phyloP scores from a whole-genome alignment of 2,888 invertebrate species.

The Hirtodrosophila cameraria region DNA sequence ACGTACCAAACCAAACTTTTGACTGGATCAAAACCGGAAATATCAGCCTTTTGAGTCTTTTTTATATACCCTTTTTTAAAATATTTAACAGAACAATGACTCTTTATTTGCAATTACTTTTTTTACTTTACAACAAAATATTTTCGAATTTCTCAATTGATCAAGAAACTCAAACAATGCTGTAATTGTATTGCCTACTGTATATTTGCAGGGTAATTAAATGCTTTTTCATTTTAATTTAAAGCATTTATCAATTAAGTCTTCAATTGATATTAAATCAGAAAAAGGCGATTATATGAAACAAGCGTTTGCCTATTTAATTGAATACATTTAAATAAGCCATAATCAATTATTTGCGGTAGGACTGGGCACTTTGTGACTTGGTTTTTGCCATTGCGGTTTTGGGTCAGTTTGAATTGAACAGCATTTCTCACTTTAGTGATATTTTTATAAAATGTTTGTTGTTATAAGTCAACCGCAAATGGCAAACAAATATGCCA shows the following conservation, averaged over 20 bases:
- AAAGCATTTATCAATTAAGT: conserved; percentile 36
- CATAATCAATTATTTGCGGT: conserved; percentile 42
- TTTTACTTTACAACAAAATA: too few species aligned
- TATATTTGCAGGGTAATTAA: conserved; percentile 14
- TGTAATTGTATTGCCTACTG: too few species aligned
- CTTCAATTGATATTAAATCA: conserved; percentile 44
- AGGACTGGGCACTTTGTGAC: not conserved
- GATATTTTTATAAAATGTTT: not conserved
- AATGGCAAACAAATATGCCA: conserved; percentile 37
- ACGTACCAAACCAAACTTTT: too few species aligned
- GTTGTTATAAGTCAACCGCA: conserved; percentile 27
- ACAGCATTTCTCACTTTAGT: not conserved
- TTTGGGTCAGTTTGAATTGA: conserved; percentile 17
- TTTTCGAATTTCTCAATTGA: too few species aligned
- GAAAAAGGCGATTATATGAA: conserved; percentile 43
- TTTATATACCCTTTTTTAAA: too few species aligned
- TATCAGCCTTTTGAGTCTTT: too few species aligned
- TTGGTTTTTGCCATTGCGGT: conserved; percentile 13
- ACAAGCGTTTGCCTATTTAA: conserved; percentile 34
- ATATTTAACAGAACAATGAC: too few species aligned
- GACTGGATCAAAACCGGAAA: too few species aligned
- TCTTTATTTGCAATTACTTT: too few species aligned
- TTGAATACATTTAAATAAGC: conserved; percentile 40
- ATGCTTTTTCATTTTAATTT: not conserved
- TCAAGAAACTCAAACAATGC: too few species aligned